Percentiles rank a stretch among this genome's conserved stretches.
Evolutionary conservation across 2,797 vertebrate genomes (phyloP).

Genomic region (Poeciliopsis turneri): DNA sequence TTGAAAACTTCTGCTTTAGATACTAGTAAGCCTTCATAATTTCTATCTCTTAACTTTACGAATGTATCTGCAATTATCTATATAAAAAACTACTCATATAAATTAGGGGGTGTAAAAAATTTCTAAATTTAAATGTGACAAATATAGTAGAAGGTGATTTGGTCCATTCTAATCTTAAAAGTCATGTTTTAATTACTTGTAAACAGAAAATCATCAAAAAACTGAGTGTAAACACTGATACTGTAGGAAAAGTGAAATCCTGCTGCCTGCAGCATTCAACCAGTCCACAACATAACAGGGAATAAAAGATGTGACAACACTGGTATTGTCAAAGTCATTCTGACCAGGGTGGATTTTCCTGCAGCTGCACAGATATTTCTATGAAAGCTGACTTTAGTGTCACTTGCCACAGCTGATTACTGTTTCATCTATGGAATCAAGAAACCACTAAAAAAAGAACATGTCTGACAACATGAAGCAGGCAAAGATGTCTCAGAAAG

Average conservation of each 20-base stretch:
- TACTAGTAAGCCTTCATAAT: no score
- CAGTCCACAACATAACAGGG: neutral
- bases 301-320: neutral
- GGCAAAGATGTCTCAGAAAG: neutral
- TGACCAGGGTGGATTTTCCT: neutral
- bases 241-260: neutral
- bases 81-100: no score
- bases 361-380: neutral
- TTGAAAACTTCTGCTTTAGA: no score
- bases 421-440: neutral
- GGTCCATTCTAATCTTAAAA: no score
- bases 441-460: neutral
- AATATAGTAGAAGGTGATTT: no score
- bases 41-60: no score
- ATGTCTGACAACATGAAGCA: neutral
- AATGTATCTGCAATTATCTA: no score
- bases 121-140: no score
- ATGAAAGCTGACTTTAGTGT: neutral
- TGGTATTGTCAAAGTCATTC: neutral
- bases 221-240: neutral
- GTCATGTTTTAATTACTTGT: no score
- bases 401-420: neutral
- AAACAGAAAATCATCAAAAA: no score
- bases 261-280: neutral
- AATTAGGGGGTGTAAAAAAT: no score